Base-by-base conservation (phyloP, 2,797 vertebrate species). In the Paramormyrops hopkinsi region DNA sequence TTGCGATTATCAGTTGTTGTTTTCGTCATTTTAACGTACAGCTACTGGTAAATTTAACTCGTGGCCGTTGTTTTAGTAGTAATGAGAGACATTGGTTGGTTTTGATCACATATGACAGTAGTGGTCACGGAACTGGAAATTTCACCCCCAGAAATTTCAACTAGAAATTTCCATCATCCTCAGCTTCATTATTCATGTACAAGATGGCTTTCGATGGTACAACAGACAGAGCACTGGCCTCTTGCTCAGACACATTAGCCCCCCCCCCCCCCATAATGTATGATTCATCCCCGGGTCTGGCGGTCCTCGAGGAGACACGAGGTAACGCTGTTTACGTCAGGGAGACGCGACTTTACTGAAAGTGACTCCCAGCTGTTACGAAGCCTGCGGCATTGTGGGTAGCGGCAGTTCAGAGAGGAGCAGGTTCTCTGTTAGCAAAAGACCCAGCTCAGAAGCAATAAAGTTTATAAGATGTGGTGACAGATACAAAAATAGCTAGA, bases 361-460 rank as follows among this genome's bases (percentile, higher is more conserved):
- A 53, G 83, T 85, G 83, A 85, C 83, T 50, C 83, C 83, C 83
- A 85, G 83, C 83, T 85, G 83, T 85, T 85, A 85, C 44, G 25
- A 29, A 22, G 83, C 48, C 83, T 50, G 83, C 22, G 83, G 48
- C 83, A 85, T 50, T 51, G n/a, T 85, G 83, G 44, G 46, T 85
- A 51, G 44, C 83, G 44, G 83, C 44, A 25, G 22, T 53, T 51
- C n/a, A 44, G 83, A 85, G 83, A 85, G 4, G n/a, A 85, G 48
- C 48, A 85, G 83, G 48, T 51, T 48, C n/a, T 50, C 41, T 46
- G 76, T 82, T 82, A 82, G 76, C 19, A 46, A 82, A 82, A 82
- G 76, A 46, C 76, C 76, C 76, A 22, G 76, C 76, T 82, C 41
- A 82, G 41, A 82, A 22, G 41, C 41, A 82, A 82, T 82, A 82